Evolutionary conservation across 2,797 vertebrate species (phyloP).

Genomic region (Hydrocynus forskahlii): DNA sequence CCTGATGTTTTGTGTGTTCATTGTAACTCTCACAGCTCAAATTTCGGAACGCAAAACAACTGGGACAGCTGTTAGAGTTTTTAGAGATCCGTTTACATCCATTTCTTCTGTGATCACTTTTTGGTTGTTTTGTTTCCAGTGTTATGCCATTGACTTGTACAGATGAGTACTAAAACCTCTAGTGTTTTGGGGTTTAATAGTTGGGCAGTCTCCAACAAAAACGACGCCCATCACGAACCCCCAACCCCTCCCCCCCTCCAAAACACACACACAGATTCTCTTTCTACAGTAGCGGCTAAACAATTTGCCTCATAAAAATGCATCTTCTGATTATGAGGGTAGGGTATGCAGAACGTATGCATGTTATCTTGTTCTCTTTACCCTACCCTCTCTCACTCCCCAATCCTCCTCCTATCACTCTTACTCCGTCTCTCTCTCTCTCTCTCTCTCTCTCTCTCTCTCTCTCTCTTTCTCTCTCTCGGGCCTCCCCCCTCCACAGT

Average conservation of each 20-base stretch:
- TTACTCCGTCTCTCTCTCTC: conserved; percentile 77
- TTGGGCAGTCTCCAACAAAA: conserved; percentile 76
- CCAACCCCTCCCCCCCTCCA: conserved; percentile 43
- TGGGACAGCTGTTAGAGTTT: background rate
- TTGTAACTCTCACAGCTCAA: background rate
- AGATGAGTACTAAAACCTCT: conserved; percentile 64
- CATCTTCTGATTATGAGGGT: conserved; percentile 79
- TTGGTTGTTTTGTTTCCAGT: too few relatives aligned
- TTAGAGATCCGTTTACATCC: background rate
- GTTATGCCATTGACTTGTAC: too few relatives aligned
- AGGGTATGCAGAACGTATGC: conserved; percentile 80
- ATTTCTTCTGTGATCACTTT: background rate
- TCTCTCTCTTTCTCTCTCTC: conserved; percentile 74
- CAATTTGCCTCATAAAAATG: conserved; percentile 76
- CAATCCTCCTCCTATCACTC: conserved; percentile 65
- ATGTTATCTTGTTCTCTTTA: conserved; percentile 78
- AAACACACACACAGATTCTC: conserved; percentile 51
- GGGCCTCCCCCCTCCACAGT: conserved; percentile 80
- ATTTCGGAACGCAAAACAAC: background rate
- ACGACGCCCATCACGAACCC: conserved; percentile 68
- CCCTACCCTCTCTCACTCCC: conserved; percentile 72
- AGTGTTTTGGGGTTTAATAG: conserved; percentile 73
- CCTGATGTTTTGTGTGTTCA: background rate
- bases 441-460: conserved; percentile 79
- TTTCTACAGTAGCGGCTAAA: conserved; percentile 59